Base-by-base conservation (phyloP, 2,113 vertebrate species). In the Peromyscus polionotus region DNA sequence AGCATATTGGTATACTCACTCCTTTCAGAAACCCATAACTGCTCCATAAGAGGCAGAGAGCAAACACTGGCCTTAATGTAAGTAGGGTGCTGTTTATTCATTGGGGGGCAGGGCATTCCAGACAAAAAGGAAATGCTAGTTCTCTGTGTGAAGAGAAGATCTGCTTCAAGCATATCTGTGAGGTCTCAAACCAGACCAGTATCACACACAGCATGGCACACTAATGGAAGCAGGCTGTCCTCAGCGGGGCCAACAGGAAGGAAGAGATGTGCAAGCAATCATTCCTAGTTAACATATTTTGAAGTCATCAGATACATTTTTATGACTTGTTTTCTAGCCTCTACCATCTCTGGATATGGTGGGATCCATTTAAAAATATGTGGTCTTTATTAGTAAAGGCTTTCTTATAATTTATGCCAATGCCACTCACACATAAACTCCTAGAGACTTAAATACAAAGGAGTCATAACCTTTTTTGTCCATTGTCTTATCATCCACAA, bases 191-290 rank as follows among this genome's bases (percentile, higher is more conserved):
- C 59, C 33, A 96, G 7, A 76, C 13, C 33, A 72, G 5, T 11
- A 11, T 7, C 4, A 0, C n/a, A 59, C 9, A 80, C 0, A 51
- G 12, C 33, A 79, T 0, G 28, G 24, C 3, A 77, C 12, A 72
- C 39, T 83, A 17, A 6, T 0, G 7, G 12, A 16, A 68, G 11
- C 24, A 67, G 22, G 36, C 13, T 73, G 42, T 70, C 24, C 59
- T 91, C 70, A 59, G 11, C 24, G 59, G 26, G 36, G 28, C 36
- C 63, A 68, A 81, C 0, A 26, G 16, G 10, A 88, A 11, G 59
- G 10, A 4, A 87, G 19, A 11, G 54, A 83, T 72, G 59, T 45
- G 65, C 31, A 10, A 10, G 63, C 36, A 67, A 42, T 8, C 19
- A 61, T n/a, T 65, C 7, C 36, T 84, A 75, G 10, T 14, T 85